Percentiles rank a stretch among this genome's conserved stretches.
Evolutionary conservation across 2,888 invertebrate species (phyloP).

Genomic region (Dexiosoma caninum): DNA sequence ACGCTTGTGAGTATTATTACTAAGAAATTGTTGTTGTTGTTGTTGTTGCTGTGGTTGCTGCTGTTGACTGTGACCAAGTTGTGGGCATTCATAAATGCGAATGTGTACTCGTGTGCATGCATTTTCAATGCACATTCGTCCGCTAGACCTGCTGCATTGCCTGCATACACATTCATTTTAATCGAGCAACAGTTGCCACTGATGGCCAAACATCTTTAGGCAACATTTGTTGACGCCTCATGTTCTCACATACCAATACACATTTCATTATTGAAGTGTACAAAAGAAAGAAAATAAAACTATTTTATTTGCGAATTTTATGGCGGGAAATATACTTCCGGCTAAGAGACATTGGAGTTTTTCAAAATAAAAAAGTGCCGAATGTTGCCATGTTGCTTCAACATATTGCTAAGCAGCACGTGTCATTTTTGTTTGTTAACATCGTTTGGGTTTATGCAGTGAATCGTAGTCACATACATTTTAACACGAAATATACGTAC

Average conservation of each 20-base stretch:
- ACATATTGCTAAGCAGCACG: conserved; percentile 32
- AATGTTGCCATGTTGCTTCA: conserved; percentile 1
- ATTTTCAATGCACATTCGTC: conserved; percentile 26
- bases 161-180: too few relatives aligned
- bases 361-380: background rate
- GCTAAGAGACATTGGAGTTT: conserved; percentile 9
- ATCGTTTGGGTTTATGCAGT: background rate
- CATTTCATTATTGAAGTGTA: background rate
- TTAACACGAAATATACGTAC: too few relatives aligned
- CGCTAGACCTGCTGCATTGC: background rate
- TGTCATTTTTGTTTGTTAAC: background rate
- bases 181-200: conserved; percentile 46
- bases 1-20: conserved; percentile 23
- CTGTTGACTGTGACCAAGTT: conserved; percentile 16
- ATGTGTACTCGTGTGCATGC: conserved; percentile 11
- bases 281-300: background rate
- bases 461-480: too few relatives aligned
- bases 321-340: conserved; percentile 63
- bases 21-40: conserved; percentile 22
- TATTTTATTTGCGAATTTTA: conserved; percentile 31
- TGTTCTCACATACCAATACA: background rate
- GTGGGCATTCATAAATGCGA: background rate
- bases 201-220: conserved; percentile 30
- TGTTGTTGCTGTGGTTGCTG: conserved; percentile 14
- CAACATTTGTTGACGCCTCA: conserved; percentile 23